Conservation (phyloP, 2,113 vertebrate genomes). For the Cygnus buccinator region DNA sequence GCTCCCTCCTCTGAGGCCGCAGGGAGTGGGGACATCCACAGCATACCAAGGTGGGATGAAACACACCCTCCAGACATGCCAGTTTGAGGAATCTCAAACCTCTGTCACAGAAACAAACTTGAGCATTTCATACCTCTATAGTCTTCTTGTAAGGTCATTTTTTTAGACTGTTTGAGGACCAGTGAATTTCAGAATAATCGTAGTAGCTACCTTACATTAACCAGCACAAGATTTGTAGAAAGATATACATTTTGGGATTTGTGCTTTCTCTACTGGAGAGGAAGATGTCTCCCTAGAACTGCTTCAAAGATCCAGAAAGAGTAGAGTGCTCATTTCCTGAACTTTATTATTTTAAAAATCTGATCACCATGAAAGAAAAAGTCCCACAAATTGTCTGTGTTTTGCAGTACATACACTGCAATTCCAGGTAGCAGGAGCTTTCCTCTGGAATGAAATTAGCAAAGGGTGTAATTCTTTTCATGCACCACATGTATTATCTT, state of each 20-base stretch:
- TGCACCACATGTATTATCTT: not conserved
- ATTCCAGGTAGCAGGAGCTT: not conserved
- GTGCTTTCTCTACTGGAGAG: not conserved
- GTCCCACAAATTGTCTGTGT: not conserved
- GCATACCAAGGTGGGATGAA: not conserved
- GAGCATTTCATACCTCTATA: not conserved
- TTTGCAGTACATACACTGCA: not conserved
- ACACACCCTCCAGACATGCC: not conserved
- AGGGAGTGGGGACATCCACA: not conserved
- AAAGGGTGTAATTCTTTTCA: not conserved
- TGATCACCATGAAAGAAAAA: not conserved
- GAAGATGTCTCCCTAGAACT: not conserved
- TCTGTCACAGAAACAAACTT: not conserved
- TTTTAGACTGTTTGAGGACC: not conserved
- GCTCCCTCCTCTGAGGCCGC: not conserved
- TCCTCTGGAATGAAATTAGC: conserved; percentile 10
- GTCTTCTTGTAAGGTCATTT: not conserved
- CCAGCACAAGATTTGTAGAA: not conserved
- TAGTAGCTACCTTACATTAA: not conserved
- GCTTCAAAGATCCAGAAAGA: not conserved
- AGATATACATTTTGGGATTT: not conserved
- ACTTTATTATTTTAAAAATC: not conserved
- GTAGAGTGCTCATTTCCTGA: not conserved
- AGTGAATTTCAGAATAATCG: not conserved
- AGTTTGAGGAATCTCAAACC: not conserved